Conservation (phyloP, 2,797 vertebrate genomes). For the Enteromius anoplus region DNA sequence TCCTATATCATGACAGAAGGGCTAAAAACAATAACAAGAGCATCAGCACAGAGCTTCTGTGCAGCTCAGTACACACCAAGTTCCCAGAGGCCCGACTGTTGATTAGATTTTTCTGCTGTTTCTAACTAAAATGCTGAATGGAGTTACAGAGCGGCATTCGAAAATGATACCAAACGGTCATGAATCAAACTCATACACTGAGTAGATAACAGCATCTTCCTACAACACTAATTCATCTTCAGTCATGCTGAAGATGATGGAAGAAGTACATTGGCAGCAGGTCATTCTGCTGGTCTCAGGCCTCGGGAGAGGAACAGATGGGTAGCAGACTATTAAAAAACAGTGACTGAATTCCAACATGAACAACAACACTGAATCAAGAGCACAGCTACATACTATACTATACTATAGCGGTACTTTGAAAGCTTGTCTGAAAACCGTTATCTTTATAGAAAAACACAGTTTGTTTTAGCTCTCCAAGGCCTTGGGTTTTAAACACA, state of each 20-base stretch:
- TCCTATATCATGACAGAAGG: neutral
- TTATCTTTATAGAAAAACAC: neutral
- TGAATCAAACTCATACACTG: conserved; percentile 31
- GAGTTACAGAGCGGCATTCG: neutral
- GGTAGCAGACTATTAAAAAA: neutral
- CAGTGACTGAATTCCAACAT: conserved; percentile 14
- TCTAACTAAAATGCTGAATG: conserved; percentile 39
- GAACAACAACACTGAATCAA: conserved; percentile 8
- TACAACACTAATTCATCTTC: neutral
- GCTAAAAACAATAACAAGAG: conserved; percentile 22
- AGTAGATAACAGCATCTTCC: conserved; percentile 28
- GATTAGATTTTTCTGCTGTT: conserved; percentile 49
- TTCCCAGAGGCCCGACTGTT: conserved; percentile 28
- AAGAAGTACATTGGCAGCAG: conserved; percentile 10
- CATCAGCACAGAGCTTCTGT: conserved; percentile 14
- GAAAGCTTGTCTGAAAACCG: neutral
- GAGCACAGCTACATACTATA: neutral
- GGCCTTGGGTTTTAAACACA: neutral
- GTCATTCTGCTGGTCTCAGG: conserved; percentile 15
- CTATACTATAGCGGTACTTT: neutral
- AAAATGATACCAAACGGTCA: conserved; percentile 18
- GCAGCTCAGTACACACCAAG: conserved; percentile 32
- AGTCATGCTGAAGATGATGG: conserved; percentile 23
- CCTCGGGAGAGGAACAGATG: conserved; percentile 17
- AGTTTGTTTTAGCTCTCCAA: neutral